Conservation (phyloP, 2,888 invertebrate genomes). For the Carabus problematicus region DNA sequence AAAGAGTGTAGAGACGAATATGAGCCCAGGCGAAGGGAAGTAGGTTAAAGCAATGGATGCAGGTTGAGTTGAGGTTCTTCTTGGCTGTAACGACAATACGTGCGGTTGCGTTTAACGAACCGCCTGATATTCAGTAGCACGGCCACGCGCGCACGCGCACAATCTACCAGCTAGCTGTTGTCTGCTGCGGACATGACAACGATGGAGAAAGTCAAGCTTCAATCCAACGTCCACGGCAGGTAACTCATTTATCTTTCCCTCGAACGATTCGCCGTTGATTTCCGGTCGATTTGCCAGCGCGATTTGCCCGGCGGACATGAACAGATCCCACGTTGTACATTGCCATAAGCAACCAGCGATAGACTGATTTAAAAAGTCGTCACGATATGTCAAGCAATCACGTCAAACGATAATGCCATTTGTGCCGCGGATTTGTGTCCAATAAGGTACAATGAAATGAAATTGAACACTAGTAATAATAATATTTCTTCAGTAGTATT, state of each 20-base stretch:
- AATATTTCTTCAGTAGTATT: background rate
- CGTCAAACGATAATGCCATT: constrained; percentile 22
- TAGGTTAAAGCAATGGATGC: no score
- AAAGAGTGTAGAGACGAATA: no score
- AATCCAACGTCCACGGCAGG: constrained; percentile 18
- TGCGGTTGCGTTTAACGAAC: background rate
- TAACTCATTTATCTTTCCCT: constrained; percentile 36
- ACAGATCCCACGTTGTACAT: background rate
- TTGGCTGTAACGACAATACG: background rate
- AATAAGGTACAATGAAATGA: background rate
- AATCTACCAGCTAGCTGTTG: background rate
- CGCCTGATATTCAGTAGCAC: background rate
- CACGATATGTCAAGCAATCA: constrained; percentile 22
- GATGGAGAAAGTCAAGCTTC: background rate
- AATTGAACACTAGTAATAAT: background rate
- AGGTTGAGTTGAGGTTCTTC: no score
- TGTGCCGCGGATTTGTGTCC: constrained; percentile 4
- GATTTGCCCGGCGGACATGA: constrained; percentile 11
- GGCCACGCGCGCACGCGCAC: background rate
- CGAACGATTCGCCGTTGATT: constrained; percentile 40
- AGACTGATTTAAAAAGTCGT: constrained; percentile 14
- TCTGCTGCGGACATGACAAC: background rate
- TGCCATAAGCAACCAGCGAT: background rate
- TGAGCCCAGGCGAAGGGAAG: no score
- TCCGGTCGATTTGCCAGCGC: constrained; percentile 37